A percentile compares a stretch with the other conserved stretches of the same genome.
Evolutionary conservation across 2,888 invertebrate genomes (phyloP).

Genomic region (Agonopterix subpropinquella): DNA sequence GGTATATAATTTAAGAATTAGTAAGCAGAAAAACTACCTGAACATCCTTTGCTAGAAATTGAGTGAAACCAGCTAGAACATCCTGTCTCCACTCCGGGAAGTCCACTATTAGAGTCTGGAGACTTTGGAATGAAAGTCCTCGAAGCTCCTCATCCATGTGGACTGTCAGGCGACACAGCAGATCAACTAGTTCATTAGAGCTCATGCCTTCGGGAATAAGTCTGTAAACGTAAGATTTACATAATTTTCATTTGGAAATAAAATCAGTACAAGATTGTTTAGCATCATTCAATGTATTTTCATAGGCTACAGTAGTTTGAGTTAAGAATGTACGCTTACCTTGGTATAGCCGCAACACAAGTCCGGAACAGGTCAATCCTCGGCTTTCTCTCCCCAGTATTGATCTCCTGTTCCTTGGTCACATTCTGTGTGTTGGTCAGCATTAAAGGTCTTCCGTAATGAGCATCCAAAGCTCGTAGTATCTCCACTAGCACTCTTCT

Average conservation of each 20-base stretch:
- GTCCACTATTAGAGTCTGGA: constrained; percentile 96
- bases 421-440: constrained; percentile 97
- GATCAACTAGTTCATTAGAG: constrained; percentile 93
- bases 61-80: constrained; percentile 94
- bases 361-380: constrained; percentile 98
- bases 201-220: constrained; percentile 99
- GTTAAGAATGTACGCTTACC: constrained; percentile 26
- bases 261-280: background rate
- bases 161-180: constrained; percentile 94
- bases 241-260: background rate
- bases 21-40: constrained; percentile 45
- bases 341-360: constrained; percentile 98
- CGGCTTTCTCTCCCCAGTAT: constrained; percentile 97
- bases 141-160: constrained; percentile 99
- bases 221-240: constrained; percentile 50
- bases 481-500: constrained; percentile 97
- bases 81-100: constrained; percentile 99
- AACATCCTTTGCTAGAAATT: constrained; percentile 95
- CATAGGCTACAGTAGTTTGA: background rate
- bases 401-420: constrained; percentile 95
- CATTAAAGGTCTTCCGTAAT: constrained; percentile 97
- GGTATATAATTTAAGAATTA: no score
- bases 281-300: background rate
- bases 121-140: constrained; percentile 93
- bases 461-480: constrained; percentile 92